These are phyloP conservation scores for Mizuhopecten yessoensis DNA, from an alignment of 1,140 invertebrate genomes.

Conservation along the genomic window DNA sequence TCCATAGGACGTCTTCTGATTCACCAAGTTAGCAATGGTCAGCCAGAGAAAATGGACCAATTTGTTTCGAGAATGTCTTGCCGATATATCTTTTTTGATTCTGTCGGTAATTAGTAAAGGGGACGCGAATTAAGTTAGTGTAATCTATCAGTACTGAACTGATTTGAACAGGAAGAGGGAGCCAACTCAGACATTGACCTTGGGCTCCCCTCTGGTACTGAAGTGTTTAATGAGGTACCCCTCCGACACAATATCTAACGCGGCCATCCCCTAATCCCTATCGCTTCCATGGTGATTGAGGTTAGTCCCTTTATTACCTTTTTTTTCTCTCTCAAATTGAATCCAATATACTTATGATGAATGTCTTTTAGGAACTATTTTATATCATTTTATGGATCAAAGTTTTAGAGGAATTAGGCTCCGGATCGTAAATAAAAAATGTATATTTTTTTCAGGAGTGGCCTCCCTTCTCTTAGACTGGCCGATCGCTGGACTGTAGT, in stretches of 20 bases:
- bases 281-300: not conserved
- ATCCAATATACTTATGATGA: not conserved
- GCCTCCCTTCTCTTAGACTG: slow-evolving; percentile 23
- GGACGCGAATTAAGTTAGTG: too few relatives aligned
- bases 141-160: too few relatives aligned
- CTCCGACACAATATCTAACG: not conserved
- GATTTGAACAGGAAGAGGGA: not conserved
- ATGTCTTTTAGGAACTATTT: not conserved
- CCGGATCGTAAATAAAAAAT: not conserved
- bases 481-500: not conserved
- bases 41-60: too few relatives aligned
- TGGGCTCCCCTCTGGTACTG: not conserved
- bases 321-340: not conserved
- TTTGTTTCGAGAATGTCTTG: too few relatives aligned
- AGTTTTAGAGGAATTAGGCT: not conserved
- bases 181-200: not conserved
- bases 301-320: not conserved
- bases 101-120: too few relatives aligned
- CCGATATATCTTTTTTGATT: too few relatives aligned
- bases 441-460: not conserved
- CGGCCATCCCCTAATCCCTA: not conserved
- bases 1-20: too few relatives aligned
- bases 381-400: not conserved
- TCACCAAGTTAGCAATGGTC: too few relatives aligned
- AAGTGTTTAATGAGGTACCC: not conserved